These are phyloP conservation scores for Phoronis australis DNA, from an alignment of 2,888 invertebrate species.

Conservation along the genomic window DNA sequence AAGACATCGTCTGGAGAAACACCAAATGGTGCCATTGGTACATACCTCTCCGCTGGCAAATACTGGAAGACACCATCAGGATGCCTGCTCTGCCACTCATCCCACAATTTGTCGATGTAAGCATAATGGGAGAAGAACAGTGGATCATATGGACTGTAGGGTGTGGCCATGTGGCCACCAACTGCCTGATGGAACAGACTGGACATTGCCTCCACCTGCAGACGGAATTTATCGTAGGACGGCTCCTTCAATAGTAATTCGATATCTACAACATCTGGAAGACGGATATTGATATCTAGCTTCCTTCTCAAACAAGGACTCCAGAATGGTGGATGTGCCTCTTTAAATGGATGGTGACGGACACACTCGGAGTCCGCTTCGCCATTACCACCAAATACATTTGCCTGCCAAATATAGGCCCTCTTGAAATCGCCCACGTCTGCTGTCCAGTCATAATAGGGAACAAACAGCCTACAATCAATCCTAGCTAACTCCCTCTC, in stretches of 20 bases:
- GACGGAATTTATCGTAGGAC: slow-evolving; percentile 32
- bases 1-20: slow-evolving; percentile 42
- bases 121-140: slow-evolving; percentile 40
- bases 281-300: slow-evolving; percentile 31
- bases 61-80: slow-evolving; percentile 28
- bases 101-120: slow-evolving; percentile 47
- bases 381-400: slow-evolving; percentile 46
- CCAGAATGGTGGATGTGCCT: slow-evolving; percentile 34
- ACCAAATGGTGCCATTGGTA: slow-evolving; percentile 41
- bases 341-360: slow-evolving; percentile 42
- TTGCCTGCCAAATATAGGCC: slow-evolving; percentile 41
- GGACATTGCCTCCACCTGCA: slow-evolving; percentile 30
- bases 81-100: slow-evolving; percentile 38
- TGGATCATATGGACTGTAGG: slow-evolving; percentile 42
- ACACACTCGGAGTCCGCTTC: slow-evolving; percentile 31
- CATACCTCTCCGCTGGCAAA: slow-evolving; percentile 29
- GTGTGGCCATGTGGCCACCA: slow-evolving; percentile 45
- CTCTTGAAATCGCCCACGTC: slow-evolving; percentile 37
- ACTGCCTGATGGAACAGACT: slow-evolving; percentile 38
- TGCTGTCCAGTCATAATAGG: slow-evolving; percentile 50
- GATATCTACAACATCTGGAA: slow-evolving; percentile 43
- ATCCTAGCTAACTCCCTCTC: slow-evolving; percentile 37
- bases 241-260: slow-evolving; percentile 34
- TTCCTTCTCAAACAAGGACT: slow-evolving; percentile 38
- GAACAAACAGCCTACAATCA: slow-evolving; percentile 43